Percentiles rank a stretch among this genome's conserved stretches.
Conservation (phyloP, 53 echinoderm and acorn worm species). For the Apostichopus leukothele region DNA sequence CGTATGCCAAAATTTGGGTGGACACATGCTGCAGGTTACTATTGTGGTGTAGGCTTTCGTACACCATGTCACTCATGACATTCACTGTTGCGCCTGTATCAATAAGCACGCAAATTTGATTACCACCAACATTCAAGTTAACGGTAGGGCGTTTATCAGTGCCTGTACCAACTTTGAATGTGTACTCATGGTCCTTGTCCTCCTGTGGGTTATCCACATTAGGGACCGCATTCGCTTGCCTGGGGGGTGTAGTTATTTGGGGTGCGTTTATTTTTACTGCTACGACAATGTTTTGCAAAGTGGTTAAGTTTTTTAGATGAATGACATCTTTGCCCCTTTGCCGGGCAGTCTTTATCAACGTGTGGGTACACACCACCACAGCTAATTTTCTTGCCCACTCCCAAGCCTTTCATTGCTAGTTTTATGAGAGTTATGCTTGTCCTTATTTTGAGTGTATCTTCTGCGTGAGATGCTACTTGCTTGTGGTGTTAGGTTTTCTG, state of each 20-base stretch:
- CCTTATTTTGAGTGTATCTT: too few relatives aligned
- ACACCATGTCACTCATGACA: not conserved
- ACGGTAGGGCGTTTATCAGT: not conserved
- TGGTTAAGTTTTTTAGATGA: not conserved
- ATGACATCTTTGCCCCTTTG: slow-evolving; percentile 43
- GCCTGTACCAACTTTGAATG: not conserved
- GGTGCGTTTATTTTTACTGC: not conserved
- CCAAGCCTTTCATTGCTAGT: too few relatives aligned
- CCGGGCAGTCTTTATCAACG: slow-evolving; percentile 46
- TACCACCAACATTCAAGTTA: slow-evolving; percentile 1
- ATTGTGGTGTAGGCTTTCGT: not conserved
- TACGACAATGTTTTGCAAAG: slow-evolving; percentile 6
- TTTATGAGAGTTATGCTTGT: too few relatives aligned
- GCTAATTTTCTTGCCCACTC: too few relatives aligned
- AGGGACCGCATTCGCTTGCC: not conserved
- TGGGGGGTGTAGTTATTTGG: not conserved
- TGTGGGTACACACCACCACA: slow-evolving; percentile 54
- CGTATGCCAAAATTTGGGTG: not conserved
- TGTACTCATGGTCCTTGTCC: not conserved
- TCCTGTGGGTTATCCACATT: not conserved
- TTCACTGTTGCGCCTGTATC: not conserved
- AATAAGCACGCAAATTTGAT: not conserved
- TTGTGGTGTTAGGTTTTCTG: slow-evolving; percentile 36
- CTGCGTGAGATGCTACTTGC: too few relatives aligned
- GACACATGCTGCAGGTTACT: not conserved